A percentile compares a stretch with the other conserved stretches of the same genome.
Evolutionary conservation across 2,888 invertebrate species (phyloP).

Genomic region (Osmoderma eremita): DNA sequence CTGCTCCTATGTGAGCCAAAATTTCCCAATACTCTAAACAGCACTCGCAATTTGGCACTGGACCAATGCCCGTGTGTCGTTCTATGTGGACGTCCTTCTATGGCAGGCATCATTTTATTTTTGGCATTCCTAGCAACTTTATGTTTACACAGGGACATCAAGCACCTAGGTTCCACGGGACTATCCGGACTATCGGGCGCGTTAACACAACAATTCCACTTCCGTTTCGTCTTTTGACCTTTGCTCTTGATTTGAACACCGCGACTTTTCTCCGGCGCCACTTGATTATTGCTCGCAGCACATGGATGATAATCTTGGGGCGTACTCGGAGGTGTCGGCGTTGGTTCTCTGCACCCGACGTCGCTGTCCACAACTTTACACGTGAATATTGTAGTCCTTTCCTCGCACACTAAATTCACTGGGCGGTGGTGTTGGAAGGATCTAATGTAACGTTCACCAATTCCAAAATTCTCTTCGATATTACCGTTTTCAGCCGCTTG

Average conservation of each 20-base stretch:
- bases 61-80: conserved; percentile 61
- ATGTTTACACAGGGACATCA: conserved; percentile 61
- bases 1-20: conserved; percentile 46
- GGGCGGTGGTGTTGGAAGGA: conserved; percentile 55
- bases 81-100: conserved; percentile 55
- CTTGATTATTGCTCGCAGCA: conserved; percentile 49
- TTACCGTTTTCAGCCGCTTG: conserved; percentile 44
- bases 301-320: conserved; percentile 62
- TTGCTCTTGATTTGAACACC: conserved; percentile 44
- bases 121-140: conserved; percentile 48
- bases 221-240: conserved; percentile 61
- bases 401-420: conserved; percentile 63
- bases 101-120: conserved; percentile 43
- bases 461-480: conserved; percentile 37
- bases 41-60: conserved; percentile 61
- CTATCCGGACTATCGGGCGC: conserved; percentile 71
- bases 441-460: conserved; percentile 23
- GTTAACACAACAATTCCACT: conserved; percentile 71
- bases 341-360: conserved; percentile 62
- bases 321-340: conserved; percentile 63
- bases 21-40: conserved; percentile 60
- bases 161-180: conserved; percentile 60
- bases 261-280: conserved; percentile 53
- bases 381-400: conserved; percentile 60
- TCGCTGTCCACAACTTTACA: conserved; percentile 68